Base-by-base conservation (phyloP, 2,888 invertebrate genomes). In the Eumacrocentrus americanus region DNA sequence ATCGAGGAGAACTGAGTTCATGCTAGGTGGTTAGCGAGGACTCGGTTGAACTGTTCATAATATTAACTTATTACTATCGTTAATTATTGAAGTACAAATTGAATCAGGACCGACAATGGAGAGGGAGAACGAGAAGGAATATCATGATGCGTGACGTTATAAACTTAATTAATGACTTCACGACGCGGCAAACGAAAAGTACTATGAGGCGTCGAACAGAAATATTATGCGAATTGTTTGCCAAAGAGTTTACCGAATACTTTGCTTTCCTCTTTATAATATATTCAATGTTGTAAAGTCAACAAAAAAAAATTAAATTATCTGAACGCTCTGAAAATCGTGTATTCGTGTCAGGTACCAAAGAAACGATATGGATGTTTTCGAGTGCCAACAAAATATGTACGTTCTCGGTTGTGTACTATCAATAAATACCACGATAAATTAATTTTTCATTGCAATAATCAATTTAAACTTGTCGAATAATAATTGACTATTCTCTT, bases 281-380 rank as follows among this genome's bases (percentile, higher is more conserved):
- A 38, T 23, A 34, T 20, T 4, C 16, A 23, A 51, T 53, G 46
- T 44, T 23, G 29, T 29, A n/a, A n/a, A n/a, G n/a, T 9, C 29
- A 9, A 4, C 20, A 20, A 38, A 59, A 52, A 60, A 44, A 57
- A 59, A n/a, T n/a, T n/a, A 46, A 48, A 51, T 52, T 47, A 34
- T 64, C 58, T 35, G 55, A 23, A 25, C 58, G n/a, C n/a, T n/a
- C n/a, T 59, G 64, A 62, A 57, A 60, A 55, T 29, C n/a, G n/a
- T n/a, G n/a, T n/a, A n/a, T n/a, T n/a, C n/a, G n/a, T n/a, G n/a
- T n/a, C 55, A 62, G 60, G 62, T 64, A 62, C 64, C 64, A 64
- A 64, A 64, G 64, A 64, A 64, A 60, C 61, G 60, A 61, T 61
- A 60, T 64, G 58, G 61, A 50, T 62, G 59, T 60, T 60, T 54